A percentile compares a stretch with the other conserved stretches of the same genome.
Conservation (phyloP, 2,888 invertebrate species). For the Zhengitettix transpicula region DNA sequence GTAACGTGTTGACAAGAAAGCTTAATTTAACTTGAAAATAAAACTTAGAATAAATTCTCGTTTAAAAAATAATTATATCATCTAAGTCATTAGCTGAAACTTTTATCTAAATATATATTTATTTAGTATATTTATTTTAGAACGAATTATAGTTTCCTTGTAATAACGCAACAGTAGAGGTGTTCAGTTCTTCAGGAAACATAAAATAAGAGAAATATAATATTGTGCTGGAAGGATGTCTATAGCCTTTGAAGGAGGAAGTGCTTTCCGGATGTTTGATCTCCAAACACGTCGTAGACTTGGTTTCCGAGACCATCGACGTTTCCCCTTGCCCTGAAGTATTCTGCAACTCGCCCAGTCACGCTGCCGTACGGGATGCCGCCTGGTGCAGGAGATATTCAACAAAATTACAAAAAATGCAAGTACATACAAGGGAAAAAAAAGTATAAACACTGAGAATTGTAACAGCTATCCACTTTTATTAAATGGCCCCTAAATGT, state of each 20-base stretch:
- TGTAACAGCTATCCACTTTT: background rate
- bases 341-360: constrained; percentile 38
- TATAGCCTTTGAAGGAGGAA: background rate
- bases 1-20: no score
- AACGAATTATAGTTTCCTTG: no score
- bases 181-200: no score
- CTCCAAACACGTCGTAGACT: background rate
- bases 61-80: no score
- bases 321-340: constrained; percentile 17
- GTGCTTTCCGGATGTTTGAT: background rate
- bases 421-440: background rate
- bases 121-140: no score
- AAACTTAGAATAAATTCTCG: no score
- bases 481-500: no score
- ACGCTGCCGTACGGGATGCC: constrained; percentile 46
- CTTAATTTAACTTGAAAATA: no score
- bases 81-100: no score
- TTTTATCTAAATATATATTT: no score
- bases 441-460: background rate
- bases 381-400: constrained; percentile 25
- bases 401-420: background rate
- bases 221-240: background rate
- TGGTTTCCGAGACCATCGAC: background rate
- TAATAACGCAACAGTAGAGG: no score
- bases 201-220: no score